Evolutionary conservation across 2,113 vertebrate species (phyloP).

Genomic region (Probosciger aterrimus): DNA sequence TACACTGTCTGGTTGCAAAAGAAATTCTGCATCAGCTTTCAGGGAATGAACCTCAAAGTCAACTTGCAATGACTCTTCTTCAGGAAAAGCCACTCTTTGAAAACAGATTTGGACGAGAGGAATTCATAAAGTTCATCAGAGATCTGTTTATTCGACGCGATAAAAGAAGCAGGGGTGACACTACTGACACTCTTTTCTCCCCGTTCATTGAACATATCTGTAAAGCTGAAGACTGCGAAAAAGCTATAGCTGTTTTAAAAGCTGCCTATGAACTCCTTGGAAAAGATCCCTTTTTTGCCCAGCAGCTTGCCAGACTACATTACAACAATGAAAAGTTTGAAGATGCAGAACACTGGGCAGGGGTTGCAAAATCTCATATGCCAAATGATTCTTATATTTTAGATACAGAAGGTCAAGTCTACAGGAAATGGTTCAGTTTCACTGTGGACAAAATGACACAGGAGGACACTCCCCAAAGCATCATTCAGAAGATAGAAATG

Average conservation of each 20-base stretch:
- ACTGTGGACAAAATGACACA: slow-evolving; percentile 59
- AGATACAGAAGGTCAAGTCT: slow-evolving; percentile 84
- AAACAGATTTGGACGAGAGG: slow-evolving; percentile 77
- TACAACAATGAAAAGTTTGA: slow-evolving; percentile 78
- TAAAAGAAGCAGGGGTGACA: slow-evolving; percentile 77
- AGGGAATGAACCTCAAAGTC: slow-evolving; percentile 64
- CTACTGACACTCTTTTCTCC: slow-evolving; percentile 76
- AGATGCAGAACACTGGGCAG: slow-evolving; percentile 77
- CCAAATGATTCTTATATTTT: slow-evolving; percentile 81
- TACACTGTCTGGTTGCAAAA: slow-evolving; percentile 81
- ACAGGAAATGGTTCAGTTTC: slow-evolving; percentile 76
- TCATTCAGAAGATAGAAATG: slow-evolving; percentile 61
- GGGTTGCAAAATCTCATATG: slow-evolving; percentile 61
- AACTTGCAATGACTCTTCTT: slow-evolving; percentile 75
- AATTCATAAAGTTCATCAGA: slow-evolving; percentile 75
- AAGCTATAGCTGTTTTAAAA: slow-evolving; percentile 74
- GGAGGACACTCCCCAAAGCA: slow-evolving; percentile 29
- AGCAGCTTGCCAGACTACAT: slow-evolving; percentile 81
- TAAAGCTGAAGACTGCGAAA: slow-evolving; percentile 46
- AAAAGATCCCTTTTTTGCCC: slow-evolving; percentile 78
- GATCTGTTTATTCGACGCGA: slow-evolving; percentile 76
- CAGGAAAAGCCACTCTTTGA: slow-evolving; percentile 70
- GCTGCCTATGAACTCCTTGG: slow-evolving; percentile 72
- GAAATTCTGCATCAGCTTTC: slow-evolving; percentile 81
- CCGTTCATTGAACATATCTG: slow-evolving; percentile 79